These are phyloP conservation scores for Aphodius granarius DNA, from an alignment of 2,888 invertebrate species.

Conservation along the genomic window DNA sequence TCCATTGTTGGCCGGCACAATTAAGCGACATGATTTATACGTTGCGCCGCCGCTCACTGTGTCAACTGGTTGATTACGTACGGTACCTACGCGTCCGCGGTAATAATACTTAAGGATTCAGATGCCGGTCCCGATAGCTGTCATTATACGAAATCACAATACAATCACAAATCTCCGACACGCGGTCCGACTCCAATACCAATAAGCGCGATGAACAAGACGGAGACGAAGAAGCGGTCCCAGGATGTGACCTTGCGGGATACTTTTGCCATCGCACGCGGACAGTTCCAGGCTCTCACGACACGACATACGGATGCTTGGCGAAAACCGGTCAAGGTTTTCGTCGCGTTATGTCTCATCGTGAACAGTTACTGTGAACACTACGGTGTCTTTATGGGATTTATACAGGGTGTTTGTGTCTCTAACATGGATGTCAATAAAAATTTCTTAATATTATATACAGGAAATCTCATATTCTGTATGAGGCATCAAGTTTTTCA, in stretches of 20 bases:
- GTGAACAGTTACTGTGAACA: not conserved
- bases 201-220: conserved; percentile 25
- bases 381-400: too few species aligned
- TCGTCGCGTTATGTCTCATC: not conserved
- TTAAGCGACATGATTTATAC: conserved; percentile 14
- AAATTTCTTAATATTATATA: too few species aligned
- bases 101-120: conserved; percentile 23
- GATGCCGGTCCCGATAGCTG: conserved; percentile 28
- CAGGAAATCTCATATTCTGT: too few species aligned
- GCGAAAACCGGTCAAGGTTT: conserved; percentile 26
- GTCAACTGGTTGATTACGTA: conserved; percentile 9
- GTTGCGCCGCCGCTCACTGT: conserved; percentile 10
- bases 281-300: conserved; percentile 11
- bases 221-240: not conserved
- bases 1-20: conserved; percentile 12
- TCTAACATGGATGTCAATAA: too few species aligned
- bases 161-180: conserved; percentile 23
- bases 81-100: not conserved
- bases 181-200: conserved; percentile 26
- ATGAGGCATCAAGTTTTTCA: too few species aligned
- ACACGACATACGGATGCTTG: conserved; percentile 20
- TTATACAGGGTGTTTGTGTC: too few species aligned
- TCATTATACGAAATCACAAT: conserved; percentile 32
- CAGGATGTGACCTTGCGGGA: conserved; percentile 22
- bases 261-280: conserved; percentile 3